Evolutionary conservation across 2,888 invertebrate species (phyloP).

Genomic region (Xylota segnis): DNA sequence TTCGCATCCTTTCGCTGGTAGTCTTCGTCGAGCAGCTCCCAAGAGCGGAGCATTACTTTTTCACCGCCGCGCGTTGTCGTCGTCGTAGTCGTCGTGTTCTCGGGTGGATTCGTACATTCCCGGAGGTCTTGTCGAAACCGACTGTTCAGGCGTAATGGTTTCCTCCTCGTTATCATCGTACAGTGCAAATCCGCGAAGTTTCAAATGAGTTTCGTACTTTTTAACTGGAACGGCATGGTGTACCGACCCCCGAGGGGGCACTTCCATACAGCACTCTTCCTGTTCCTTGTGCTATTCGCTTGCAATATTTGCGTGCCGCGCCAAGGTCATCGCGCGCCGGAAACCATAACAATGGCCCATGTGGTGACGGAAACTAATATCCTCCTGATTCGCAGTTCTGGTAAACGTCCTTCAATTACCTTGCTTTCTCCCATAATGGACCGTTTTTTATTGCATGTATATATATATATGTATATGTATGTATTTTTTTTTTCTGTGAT

Average conservation of each 20-base stretch:
- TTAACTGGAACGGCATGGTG: constrained; percentile 54
- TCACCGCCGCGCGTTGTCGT: constrained; percentile 30
- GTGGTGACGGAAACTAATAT: constrained; percentile 76
- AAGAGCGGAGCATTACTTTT: constrained; percentile 71
- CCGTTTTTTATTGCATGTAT: constrained; percentile 57
- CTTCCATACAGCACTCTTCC: constrained; percentile 45
- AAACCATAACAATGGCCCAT: constrained; percentile 75
- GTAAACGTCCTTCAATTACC: constrained; percentile 59
- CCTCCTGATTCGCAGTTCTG: constrained; percentile 70
- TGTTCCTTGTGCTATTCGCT: constrained; percentile 60
- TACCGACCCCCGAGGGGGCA: constrained; percentile 51
- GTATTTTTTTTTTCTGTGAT: constrained; percentile 41
- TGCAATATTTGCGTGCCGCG: constrained; percentile 70
- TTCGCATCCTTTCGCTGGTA: constrained; percentile 75
- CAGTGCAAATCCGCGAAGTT: constrained; percentile 63
- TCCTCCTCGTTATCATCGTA: constrained; percentile 41
- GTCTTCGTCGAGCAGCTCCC: constrained; percentile 75
- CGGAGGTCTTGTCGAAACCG: constrained; percentile 16
- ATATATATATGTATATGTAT: constrained; percentile 41
- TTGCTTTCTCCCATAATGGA: constrained; percentile 31
- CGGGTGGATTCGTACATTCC: constrained; percentile 35
- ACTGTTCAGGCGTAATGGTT: constrained; percentile 56
- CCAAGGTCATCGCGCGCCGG: constrained; percentile 64
- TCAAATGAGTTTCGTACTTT: constrained; percentile 62
- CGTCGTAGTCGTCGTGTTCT: not conserved